Evolutionary conservation across 1,140 invertebrate genomes (phyloP), one percentile per base, ranked within the genome.

Genomic region (Hesperophylax magnus): DNA sequence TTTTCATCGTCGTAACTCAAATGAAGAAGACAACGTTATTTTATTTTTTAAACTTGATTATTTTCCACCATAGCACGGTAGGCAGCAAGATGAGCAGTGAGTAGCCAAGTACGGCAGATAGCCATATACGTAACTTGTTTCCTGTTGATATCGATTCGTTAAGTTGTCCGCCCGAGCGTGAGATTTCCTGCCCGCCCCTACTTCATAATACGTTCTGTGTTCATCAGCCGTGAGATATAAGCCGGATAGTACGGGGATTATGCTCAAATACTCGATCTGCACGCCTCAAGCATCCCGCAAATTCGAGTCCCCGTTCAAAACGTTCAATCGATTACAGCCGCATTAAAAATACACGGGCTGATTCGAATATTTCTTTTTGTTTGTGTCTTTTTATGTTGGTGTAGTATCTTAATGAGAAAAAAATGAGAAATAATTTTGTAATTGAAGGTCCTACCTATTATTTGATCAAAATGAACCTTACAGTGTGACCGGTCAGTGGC

Each of bases 211-310:
- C 67, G 79, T 53, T 76, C 65, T 58, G 58, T 53, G 79, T 76
- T 72, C 79, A 74, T 80, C 79, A 80, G 20, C 56, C 79, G 53
- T 80, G 71, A 80, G 69, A 76, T 74, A 74, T 80, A 74, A 80
- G 53, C 79, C 69, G 79, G 69, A 80, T 80, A 58, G 22, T 65
- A 76, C 63, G 20, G 22, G 71, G 79, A 80, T 80, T 75, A 75
- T 52, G 67, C 39, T 5, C 67, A 20, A 39, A 47, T 47, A 52
- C 67, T 71, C 67, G 67, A 71, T 71, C 61, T 31, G 18, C 61
- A 31, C 24, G 67, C 67, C 67, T 47, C 67, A 24, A 47, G 34
- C 15, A 47, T 22, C n/a, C 39, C 67, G 18, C 4, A 71, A 71
- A 47, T 22, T 71, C n/a, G 2, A 1, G 67, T 71, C 67, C 67